phyloP scores from a whole-genome alignment of 2,113 vertebrate genomes.

The Spea bombifrons region DNA sequence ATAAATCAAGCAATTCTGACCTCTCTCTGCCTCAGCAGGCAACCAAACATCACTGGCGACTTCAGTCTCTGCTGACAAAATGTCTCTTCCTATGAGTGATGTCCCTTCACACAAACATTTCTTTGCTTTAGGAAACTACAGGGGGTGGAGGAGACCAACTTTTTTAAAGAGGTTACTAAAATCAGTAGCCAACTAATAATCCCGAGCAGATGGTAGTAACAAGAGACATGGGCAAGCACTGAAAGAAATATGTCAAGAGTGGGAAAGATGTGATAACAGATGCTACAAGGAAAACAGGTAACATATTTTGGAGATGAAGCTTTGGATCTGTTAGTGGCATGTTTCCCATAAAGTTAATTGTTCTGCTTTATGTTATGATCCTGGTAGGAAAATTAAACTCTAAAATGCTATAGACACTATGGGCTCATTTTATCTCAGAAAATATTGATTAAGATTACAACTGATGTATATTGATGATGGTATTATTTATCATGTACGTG shows the following conservation, averaged over 20 bases:
- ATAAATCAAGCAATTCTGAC: conserved; percentile 22
- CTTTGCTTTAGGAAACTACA: conserved; percentile 37
- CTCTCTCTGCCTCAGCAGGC: conserved; percentile 26
- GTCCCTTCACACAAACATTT: conserved; percentile 45
- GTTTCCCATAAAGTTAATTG: conserved; percentile 2
- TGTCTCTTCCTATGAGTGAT: conserved; percentile 43
- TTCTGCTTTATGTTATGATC: not conserved
- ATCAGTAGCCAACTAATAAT: conserved; percentile 46
- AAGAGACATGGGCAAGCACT: conserved; percentile 39
- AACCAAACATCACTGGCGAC: conserved; percentile 26
- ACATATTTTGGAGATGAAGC: conserved; percentile 22
- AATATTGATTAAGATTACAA: not conserved
- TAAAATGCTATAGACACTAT: not conserved
- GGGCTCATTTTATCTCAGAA: not conserved
- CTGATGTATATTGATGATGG: no score
- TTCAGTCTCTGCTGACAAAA: conserved; percentile 44
- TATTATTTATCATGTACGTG: no score
- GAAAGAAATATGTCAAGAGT: conserved; percentile 45
- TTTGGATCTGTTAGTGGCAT: conserved; percentile 11
- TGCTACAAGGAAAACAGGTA: conserved; percentile 27
- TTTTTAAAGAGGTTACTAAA: conserved; percentile 44
- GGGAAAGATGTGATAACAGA: conserved; percentile 35
- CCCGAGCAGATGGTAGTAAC: conserved; percentile 40
- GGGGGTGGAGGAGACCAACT: conserved; percentile 40
- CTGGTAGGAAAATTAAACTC: not conserved